phyloP scores from a whole-genome alignment of 2,888 invertebrate genomes.

The Lingula anatina region DNA sequence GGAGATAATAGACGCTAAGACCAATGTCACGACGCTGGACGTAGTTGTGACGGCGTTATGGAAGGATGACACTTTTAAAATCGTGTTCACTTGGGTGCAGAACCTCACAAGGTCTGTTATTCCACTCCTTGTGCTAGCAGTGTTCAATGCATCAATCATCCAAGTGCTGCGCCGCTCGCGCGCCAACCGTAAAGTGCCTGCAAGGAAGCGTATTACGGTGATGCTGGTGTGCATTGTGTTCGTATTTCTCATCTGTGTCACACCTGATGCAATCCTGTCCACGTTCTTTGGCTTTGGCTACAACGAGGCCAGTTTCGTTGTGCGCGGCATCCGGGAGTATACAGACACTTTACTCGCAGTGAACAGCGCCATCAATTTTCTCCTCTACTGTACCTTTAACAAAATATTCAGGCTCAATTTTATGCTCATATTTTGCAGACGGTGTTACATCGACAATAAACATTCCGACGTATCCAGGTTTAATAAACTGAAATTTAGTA shows the following conservation, averaged over 20 bases:
- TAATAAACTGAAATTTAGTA: no score
- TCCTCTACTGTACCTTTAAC: slow-evolving; percentile 46
- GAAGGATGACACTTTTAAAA: slow-evolving; percentile 31
- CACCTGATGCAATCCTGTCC: slow-evolving; percentile 50
- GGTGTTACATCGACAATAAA: no score
- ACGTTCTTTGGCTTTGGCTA: slow-evolving; percentile 49
- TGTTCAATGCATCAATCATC: slow-evolving; percentile 43
- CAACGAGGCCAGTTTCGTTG: slow-evolving; percentile 38
- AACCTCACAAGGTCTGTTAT: slow-evolving; percentile 41
- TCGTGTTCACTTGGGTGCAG: slow-evolving; percentile 40
- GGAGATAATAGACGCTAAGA: slow-evolving; percentile 15
- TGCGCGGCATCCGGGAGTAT: slow-evolving; percentile 46
- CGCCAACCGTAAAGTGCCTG: slow-evolving; percentile 35
- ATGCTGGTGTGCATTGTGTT: slow-evolving; percentile 48
- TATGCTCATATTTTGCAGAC: no score
- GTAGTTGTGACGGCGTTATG: slow-evolving; percentile 32
- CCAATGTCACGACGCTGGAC: slow-evolving; percentile 25
- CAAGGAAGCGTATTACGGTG: slow-evolving; percentile 45
- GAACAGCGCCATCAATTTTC: slow-evolving; percentile 48
- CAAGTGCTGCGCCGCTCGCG: slow-evolving; percentile 35
- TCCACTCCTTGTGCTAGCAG: slow-evolving; percentile 42
- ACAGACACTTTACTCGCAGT: slow-evolving; percentile 46
- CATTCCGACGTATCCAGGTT: no score
- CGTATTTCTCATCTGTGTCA: slow-evolving; percentile 47
- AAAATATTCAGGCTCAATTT: slow-evolving; percentile 42